phyloP scores from a whole-genome alignment of 2,113 vertebrate genomes.

The Podarcis cretensis region DNA sequence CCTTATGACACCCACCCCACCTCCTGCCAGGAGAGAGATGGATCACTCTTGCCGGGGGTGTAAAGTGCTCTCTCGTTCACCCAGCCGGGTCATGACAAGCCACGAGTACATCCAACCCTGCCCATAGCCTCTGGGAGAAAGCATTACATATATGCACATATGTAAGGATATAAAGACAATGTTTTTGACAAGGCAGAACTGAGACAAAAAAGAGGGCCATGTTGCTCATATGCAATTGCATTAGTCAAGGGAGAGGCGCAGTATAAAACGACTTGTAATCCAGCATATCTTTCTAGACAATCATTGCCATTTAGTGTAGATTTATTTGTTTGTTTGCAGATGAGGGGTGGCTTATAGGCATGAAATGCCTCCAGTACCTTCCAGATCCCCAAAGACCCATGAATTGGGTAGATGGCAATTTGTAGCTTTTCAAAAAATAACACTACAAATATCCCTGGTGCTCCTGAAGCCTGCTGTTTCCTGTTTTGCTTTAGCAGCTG shows the following conservation, averaged over 20 bases:
- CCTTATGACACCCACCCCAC: too few species aligned
- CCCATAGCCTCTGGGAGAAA: not conserved
- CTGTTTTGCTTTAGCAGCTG: conserved; percentile 50
- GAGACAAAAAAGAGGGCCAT: not conserved
- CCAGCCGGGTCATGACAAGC: not conserved
- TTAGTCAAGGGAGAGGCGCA: not conserved
- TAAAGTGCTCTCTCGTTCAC: not conserved
- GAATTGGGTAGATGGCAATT: conserved; percentile 47
- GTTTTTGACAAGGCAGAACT: not conserved
- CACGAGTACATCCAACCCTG: not conserved
- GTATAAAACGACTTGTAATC: not conserved
- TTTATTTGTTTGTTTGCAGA: not conserved
- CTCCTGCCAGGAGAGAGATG: too few species aligned
- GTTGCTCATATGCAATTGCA: not conserved
- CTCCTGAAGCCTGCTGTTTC: conserved; percentile 43
- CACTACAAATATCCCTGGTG: conserved; percentile 28
- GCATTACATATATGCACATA: not conserved
- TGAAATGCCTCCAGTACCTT: conserved; percentile 17
- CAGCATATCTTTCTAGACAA: not conserved
- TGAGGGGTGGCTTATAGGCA: not conserved
- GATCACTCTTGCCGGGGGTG: too few species aligned
- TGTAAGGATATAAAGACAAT: not conserved
- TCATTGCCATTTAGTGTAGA: not conserved
- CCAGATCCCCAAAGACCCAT: conserved; percentile 29
- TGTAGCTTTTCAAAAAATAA: conserved; percentile 51